Conservation (phyloP, 2,888 invertebrate genomes). For the Xylocampa areola region DNA sequence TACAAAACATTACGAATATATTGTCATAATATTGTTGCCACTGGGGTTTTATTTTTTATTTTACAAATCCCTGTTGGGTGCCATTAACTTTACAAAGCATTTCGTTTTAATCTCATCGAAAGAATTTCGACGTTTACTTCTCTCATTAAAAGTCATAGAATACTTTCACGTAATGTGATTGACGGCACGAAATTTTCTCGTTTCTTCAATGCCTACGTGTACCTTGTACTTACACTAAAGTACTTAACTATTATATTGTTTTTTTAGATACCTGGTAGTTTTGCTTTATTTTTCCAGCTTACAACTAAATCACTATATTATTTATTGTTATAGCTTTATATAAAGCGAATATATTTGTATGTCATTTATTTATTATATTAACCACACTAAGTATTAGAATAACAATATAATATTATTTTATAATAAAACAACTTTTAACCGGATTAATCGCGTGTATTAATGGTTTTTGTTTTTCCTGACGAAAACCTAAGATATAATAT, state of each 20-base stretch:
- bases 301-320: too few relatives aligned
- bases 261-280: too few relatives aligned
- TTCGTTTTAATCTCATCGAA: slow-evolving; percentile 42
- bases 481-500: too few relatives aligned
- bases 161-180: slow-evolving; percentile 45
- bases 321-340: too few relatives aligned
- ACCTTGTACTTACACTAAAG: neutral
- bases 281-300: too few relatives aligned
- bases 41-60: slow-evolving; percentile 30
- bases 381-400: too few relatives aligned
- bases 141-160: slow-evolving; percentile 54
- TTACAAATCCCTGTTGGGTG: slow-evolving; percentile 28
- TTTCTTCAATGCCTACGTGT: slow-evolving; percentile 14
- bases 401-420: too few relatives aligned
- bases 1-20: slow-evolving; percentile 3
- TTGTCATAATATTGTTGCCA: slow-evolving; percentile 13
- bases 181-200: slow-evolving; percentile 22
- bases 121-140: slow-evolving; percentile 39
- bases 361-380: too few relatives aligned
- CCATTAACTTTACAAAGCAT: slow-evolving; percentile 43
- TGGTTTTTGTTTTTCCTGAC: too few relatives aligned
- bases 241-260: neutral
- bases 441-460: too few relatives aligned
- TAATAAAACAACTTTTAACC: too few relatives aligned
- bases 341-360: too few relatives aligned